These are phyloP conservation scores for Mohoua ochrocephala DNA, from an alignment of 2,113 vertebrate species.

Conservation along the genomic window DNA sequence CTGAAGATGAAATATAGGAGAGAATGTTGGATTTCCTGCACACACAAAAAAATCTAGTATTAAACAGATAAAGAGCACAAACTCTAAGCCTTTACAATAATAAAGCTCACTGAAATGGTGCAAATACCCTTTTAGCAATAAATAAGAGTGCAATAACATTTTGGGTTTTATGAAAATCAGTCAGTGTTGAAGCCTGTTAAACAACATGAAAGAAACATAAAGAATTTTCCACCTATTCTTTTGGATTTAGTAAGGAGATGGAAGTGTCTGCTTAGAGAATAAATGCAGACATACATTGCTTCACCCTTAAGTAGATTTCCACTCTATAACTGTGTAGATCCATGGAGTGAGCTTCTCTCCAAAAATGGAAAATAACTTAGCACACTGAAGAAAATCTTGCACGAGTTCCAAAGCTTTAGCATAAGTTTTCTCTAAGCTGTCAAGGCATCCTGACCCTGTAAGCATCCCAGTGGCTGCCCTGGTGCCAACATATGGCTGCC, in stretches of 20 bases:
- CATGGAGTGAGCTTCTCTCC: neutral
- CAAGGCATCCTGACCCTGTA: neutral
- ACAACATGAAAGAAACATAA: neutral
- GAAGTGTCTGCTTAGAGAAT: neutral
- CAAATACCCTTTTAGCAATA: neutral
- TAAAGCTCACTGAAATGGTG: neutral
- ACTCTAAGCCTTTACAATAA: neutral
- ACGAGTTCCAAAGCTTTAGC: neutral
- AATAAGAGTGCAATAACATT: neutral
- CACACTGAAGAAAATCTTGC: neutral
- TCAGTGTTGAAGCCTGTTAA: neutral
- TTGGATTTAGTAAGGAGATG: neutral
- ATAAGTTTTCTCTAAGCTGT: neutral
- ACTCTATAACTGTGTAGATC: neutral
- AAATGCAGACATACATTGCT: neutral
- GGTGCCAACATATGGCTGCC: accelerated
- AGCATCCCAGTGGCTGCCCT: neutral
- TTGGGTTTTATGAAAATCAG: neutral
- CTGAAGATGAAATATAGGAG: neutral
- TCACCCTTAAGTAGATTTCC: neutral
- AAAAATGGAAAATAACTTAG: neutral
- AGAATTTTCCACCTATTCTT: neutral
- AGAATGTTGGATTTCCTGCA: neutral
- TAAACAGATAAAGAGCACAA: neutral
- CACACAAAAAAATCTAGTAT: neutral